phyloP scores from a whole-genome alignment of 2,113 vertebrate species.

The Oophaga pumilio region DNA sequence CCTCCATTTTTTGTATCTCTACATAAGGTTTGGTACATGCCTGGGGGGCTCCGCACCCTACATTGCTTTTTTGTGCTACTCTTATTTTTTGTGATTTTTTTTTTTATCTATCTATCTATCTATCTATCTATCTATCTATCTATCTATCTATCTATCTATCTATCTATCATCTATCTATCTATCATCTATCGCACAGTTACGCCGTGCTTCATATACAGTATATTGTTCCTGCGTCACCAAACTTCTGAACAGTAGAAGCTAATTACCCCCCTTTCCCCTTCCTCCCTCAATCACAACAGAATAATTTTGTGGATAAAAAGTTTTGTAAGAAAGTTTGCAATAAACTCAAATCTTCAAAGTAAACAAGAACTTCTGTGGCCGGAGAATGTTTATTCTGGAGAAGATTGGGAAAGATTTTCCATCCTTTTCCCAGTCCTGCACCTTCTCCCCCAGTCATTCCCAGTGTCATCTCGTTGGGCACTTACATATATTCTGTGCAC shows the following conservation, averaged over 20 bases:
- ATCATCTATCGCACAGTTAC: background rate
- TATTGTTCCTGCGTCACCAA: too few relatives aligned
- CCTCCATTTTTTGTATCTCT: too few relatives aligned
- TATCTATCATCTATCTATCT: slow-evolving; percentile 5
- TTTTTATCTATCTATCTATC: background rate
- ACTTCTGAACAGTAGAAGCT: background rate
- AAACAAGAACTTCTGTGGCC: slow-evolving; percentile 72
- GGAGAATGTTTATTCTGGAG: slow-evolving; percentile 77
- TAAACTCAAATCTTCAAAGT: slow-evolving; percentile 69
- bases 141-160: slow-evolving; percentile 3
- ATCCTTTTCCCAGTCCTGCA: slow-evolving; percentile 72
- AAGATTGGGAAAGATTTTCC: slow-evolving; percentile 73
- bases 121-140: slow-evolving; percentile 20
- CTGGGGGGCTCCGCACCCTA: too few relatives aligned
- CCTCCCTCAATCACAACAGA: background rate
- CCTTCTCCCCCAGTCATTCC: slow-evolving; percentile 73
- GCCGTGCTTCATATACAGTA: too few relatives aligned
- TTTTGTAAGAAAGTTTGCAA: slow-evolving; percentile 64
- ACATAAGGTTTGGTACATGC: too few relatives aligned
- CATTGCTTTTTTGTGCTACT: too few relatives aligned
- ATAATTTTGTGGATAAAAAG: slow-evolving; percentile 12
- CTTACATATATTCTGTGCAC: background rate
- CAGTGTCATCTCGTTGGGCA: background rate
- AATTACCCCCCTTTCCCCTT: background rate
- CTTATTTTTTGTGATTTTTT: too few relatives aligned